Base-by-base conservation (phyloP, 2,888 invertebrate species). In the Patella ulyssiponensis region DNA sequence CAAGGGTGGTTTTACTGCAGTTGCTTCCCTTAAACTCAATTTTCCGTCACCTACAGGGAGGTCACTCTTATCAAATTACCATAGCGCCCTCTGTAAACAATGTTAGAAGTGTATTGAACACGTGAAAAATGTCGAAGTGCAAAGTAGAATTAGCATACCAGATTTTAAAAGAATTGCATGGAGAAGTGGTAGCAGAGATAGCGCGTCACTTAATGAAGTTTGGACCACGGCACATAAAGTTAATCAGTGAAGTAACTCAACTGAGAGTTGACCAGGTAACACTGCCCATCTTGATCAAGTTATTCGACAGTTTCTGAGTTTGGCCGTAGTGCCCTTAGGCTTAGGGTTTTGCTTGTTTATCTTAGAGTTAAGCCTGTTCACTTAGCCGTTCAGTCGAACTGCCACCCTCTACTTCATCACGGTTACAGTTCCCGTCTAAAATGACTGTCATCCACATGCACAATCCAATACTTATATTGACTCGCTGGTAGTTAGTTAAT, bases 111-210 rank as follows among this genome's bases (percentile, higher is more conserved):
- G 15, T 74, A 27, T 44, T 27, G 53, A 27, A 51, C 53, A 51
- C 51, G 44, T 23, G 27, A 56, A 15, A 12, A 58, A 89, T 89
- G 89, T 88, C 88, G 5, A 81, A 81, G 23, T 78, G 79, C 27
- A 82, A 83, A 75, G 82, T 82, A 44, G 82, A 82, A 64, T 73
- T 88, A 20, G 88, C 88, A 77, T 77, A 80, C 54, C 83, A 83
- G 75, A 84, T 89, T 77, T 75, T 97, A 75, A 92, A 93, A 75
- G 95, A 96, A 91, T 94, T 96, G 91, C 97, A 96, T 91, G 97
- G 97, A 23, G 94, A 94, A 85, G 94, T 95, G 77, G 95, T 96
- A 0, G 94, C 95, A 88, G 93, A 94, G 89, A 95, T 97, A 9
- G 96, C 94, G 0, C 93, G 94, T 81, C 94, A 94, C 90, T 92